Percentiles rank a stretch among this genome's conserved stretches.
These are phyloP conservation scores for Neogale vison DNA, from an alignment of 2,113 vertebrate genomes.

Conservation along the genomic window DNA sequence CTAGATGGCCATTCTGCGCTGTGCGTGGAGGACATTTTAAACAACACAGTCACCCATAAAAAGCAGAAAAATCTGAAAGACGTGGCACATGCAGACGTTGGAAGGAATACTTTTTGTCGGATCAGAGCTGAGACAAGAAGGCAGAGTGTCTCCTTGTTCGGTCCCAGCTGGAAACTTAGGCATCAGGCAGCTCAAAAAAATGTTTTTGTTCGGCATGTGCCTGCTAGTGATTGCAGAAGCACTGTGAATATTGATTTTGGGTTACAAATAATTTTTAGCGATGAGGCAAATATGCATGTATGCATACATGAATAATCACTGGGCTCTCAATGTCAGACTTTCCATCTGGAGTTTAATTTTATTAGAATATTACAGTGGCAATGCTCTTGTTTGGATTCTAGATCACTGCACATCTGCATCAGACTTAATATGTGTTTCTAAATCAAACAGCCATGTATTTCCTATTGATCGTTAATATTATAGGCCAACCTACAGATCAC, in stretches of 20 bases:
- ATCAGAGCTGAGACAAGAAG: neutral
- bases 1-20: neutral
- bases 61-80: neutral
- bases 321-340: neutral
- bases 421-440: neutral
- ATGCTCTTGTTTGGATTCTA: neutral
- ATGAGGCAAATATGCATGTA: neutral
- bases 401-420: neutral
- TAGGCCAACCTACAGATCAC: neutral
- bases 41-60: neutral
- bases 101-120: neutral
- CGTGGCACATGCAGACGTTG: neutral
- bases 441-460: neutral
- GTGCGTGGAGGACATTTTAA: neutral
- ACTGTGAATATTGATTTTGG: neutral
- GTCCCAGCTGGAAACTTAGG: fast-evolving
- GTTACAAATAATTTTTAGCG: neutral
- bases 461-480: neutral
- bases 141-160: neutral
- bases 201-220: neutral
- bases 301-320: neutral
- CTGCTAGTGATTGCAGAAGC: neutral
- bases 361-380: neutral
- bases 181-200: neutral
- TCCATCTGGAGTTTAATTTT: neutral